Evolutionary conservation across 2,888 invertebrate species (phyloP), one percentile per base, ranked within the genome.

Genomic region (Drosophila mercatorum): DNA sequence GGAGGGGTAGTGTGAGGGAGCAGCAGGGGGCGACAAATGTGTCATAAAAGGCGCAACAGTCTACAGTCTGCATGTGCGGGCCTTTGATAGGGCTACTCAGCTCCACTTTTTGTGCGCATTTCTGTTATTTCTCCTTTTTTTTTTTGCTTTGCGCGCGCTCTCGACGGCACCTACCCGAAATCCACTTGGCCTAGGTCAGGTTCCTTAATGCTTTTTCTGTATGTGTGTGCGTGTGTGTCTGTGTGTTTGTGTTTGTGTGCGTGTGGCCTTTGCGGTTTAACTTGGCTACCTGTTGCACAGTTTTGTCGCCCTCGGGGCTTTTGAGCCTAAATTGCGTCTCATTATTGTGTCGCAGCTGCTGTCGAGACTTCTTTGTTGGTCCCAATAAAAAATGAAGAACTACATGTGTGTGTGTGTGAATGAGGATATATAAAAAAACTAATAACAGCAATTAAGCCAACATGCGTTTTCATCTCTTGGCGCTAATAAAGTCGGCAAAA

Each of bases 131-230:
- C 60, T 49, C 59, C 26, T 52, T 36, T 36, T 47, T 36, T 56
- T 43, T 47, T 36, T 52, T 43, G 59, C 17, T 28, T 46, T 38
- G 49, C 22, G 26, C 26, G 38, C 34, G 46, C 41, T n/a, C 26
- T n/a, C 57, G 58, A 46, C 61, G 78, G 85, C 78, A 78, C 89
- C 88, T 90, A 91, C 90, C 86, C 76, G 74, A 80, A 81, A 88
- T 76, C 75, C 66, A 70, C 81, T 90, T 90, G 90, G 72, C 79
- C 75, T 89, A 90, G 90, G 90, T 90, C 90, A 90, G 90, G 82
- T 72, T 80, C 78, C 69, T 40, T 52, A 44, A 28, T 68, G 61
- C 43, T 36, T 58, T 22, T 22, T 38, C 7, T 44, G 14, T 47
- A 5, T 63, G 17, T 38, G 41, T 46, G 26, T 43, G 53, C 47